Base-by-base conservation (phyloP, 2,888 invertebrate species). In the Chymomyza caudatula region DNA sequence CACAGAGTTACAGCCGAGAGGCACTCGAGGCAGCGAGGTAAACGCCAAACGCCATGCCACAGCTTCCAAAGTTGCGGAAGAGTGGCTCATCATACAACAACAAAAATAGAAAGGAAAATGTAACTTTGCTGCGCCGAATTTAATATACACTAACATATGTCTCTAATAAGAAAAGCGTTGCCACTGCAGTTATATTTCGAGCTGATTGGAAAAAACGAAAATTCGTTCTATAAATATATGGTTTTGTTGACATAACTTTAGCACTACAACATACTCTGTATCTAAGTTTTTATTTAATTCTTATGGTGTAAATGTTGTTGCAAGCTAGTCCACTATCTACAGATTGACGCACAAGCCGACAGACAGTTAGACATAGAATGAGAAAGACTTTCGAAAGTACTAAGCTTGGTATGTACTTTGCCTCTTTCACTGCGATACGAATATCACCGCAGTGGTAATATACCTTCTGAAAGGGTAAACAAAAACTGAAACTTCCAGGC, bases 401-500 rank as follows among this genome's bases (percentile, higher is more conserved):
- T 25, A 3, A 25, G 25, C 25, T 25, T 25, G 25, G 25, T 25
- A 4, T 25, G 25, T 4, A 25, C 3, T 25, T 37, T 37, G 2
- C 29, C 11, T 11, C 1, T 11, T 37, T 37, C 11, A 11, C 8
- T 2, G 11, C 11, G 11, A 11, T 11, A 37, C 29, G 11, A 37
- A 37, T 11, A 37, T 3, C 0, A 4, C 29, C 1, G 11, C 29
- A 37, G 8, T 37, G 8, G 8, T 3, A 11, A 37, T 37, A 37
- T 37, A 37, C 29, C 2, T 4, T 1, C 11, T 11, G 11, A 37
- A 37, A 37, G 11, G 29, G 29, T 37, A 37, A 11, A 37, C 63
- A 49, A 47, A 55, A 42, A 67, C 60, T 54, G 56, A 69, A 55
- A 43, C 65, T 80, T 77, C 69, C 79, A 83, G 86, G 65, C 84